phyloP scores from a whole-genome alignment of 1,140 invertebrate species.

The Marisa cornuarietis region DNA sequence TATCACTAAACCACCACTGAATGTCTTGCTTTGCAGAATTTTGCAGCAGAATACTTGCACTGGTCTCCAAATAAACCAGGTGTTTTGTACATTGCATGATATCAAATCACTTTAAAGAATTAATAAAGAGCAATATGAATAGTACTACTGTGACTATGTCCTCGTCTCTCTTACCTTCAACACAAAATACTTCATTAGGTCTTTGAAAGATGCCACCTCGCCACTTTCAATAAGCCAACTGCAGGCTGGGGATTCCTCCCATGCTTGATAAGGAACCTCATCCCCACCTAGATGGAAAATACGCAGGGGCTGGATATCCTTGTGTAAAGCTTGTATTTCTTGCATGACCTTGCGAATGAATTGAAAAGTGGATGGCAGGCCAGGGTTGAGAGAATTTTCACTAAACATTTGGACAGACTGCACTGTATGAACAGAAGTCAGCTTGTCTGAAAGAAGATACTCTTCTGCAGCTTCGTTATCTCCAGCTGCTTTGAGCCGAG shows the following conservation, averaged over 20 bases:
- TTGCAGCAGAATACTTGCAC: no score
- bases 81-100: no score
- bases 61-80: no score
- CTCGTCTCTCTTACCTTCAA: constrained; percentile 38
- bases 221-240: constrained; percentile 38
- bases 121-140: not conserved
- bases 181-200: constrained; percentile 58
- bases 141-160: constrained; percentile 28
- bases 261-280: constrained; percentile 57
- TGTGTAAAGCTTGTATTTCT: constrained; percentile 52
- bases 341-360: constrained; percentile 57
- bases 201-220: constrained; percentile 38
- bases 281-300: constrained; percentile 63
- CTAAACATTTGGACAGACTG: constrained; percentile 56
- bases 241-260: constrained; percentile 57
- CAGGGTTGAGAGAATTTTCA: constrained; percentile 61
- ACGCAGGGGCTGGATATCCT: constrained; percentile 49
- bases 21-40: no score
- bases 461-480: constrained; percentile 42
- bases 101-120: not conserved
- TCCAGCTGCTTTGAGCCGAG: constrained; percentile 25
- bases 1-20: no score
- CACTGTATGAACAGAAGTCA: constrained; percentile 24
- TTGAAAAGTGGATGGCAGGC: constrained; percentile 55
- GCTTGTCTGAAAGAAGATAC: constrained; percentile 49